Conservation (phyloP, 2,888 invertebrate species). For the Saturnia japonica region DNA sequence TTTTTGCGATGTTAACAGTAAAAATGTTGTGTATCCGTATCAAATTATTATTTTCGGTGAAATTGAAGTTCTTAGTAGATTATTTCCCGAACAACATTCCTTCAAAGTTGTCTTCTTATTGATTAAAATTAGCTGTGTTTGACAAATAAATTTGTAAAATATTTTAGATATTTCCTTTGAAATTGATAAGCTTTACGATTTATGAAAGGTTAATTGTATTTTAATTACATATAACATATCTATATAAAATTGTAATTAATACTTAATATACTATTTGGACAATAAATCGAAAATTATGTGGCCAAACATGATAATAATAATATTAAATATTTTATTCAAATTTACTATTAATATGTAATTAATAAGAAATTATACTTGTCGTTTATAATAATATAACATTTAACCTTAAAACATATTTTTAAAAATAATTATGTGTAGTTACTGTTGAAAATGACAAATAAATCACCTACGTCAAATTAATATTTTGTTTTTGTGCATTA, state of each 20-base stretch:
- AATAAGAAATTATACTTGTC: slow-evolving; percentile 40
- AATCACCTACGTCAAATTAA: slow-evolving; percentile 1
- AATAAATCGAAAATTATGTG: slow-evolving; percentile 60
- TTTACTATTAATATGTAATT: slow-evolving; percentile 39
- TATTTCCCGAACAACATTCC: background rate
- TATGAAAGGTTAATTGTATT: slow-evolving; percentile 34
- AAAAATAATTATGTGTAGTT: slow-evolving; percentile 13
- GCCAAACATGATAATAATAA: slow-evolving; percentile 67
- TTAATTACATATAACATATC: background rate
- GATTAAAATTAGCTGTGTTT: slow-evolving; percentile 66
- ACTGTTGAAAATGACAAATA: slow-evolving; percentile 11
- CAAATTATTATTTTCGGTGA: background rate
- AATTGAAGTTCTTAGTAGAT: background rate
- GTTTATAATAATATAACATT: slow-evolving; percentile 37
- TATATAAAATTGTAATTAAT: background rate
- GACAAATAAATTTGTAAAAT: slow-evolving; percentile 69
- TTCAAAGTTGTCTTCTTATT: slow-evolving; percentile 9
- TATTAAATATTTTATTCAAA: slow-evolving; percentile 47
- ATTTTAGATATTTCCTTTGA: slow-evolving; percentile 32
- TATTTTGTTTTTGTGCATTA: slow-evolving; percentile 26
- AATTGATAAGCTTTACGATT: slow-evolving; percentile 39
- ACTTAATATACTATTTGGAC: slow-evolving; percentile 43
- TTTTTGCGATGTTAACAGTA: too few relatives aligned
- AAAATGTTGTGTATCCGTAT: too few relatives aligned
- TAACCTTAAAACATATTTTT: slow-evolving; percentile 17